Conservation (phyloP, 2,888 invertebrate genomes). For the Lepas anatifera region DNA sequence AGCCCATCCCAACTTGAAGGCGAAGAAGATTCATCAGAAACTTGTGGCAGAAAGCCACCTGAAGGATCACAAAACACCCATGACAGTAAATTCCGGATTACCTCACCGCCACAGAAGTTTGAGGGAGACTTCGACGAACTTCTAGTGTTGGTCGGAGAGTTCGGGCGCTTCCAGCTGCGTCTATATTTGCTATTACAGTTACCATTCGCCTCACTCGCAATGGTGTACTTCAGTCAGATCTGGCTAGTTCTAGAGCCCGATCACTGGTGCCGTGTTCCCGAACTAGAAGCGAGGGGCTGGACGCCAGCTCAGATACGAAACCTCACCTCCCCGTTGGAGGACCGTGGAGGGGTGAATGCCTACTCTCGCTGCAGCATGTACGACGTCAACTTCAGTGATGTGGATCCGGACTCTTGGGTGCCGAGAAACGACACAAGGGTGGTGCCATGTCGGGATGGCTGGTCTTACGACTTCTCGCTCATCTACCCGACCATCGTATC, state of each 20-base stretch:
- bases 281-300: conserved; percentile 46
- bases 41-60: too few relatives aligned
- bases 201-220: conserved; percentile 46
- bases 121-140: conserved; percentile 65
- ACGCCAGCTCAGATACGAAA: conserved; percentile 39
- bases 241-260: conserved; percentile 59
- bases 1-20: too few relatives aligned
- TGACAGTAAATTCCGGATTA: too few relatives aligned
- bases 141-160: conserved; percentile 69
- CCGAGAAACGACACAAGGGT: conserved; percentile 57
- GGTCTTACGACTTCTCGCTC: conserved; percentile 71
- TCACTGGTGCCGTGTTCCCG: conserved; percentile 71
- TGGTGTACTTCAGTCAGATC: conserved; percentile 8
- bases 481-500: conserved; percentile 75
- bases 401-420: conserved; percentile 43
- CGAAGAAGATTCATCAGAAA: too few relatives aligned
- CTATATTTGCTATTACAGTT: conserved; percentile 39
- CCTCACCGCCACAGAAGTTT: too few relatives aligned
- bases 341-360: conserved; percentile 24
- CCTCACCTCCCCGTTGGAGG: conserved; percentile 51
- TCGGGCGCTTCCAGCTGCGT: conserved; percentile 57
- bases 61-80: too few relatives aligned
- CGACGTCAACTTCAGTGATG: conserved; percentile 52
- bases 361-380: conserved; percentile 63
- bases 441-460: conserved; percentile 54